Conservation (phyloP, 2,888 invertebrate genomes). For the Pterostichus niger region DNA sequence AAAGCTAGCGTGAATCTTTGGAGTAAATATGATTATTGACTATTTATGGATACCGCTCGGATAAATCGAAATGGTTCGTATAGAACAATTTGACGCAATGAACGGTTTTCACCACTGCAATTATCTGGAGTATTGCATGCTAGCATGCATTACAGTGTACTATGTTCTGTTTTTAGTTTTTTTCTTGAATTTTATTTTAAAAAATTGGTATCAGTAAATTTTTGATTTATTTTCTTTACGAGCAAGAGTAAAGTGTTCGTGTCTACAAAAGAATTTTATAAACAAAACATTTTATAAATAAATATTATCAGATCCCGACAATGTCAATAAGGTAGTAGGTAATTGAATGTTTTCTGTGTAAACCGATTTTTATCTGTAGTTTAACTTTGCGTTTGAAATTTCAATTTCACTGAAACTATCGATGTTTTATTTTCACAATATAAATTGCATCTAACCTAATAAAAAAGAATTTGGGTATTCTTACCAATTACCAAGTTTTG, state of each 20-base stretch:
- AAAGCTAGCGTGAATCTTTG: not conserved
- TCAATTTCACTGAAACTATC: no score
- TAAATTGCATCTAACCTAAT: no score
- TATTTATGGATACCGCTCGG: not conserved
- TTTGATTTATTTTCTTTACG: no score
- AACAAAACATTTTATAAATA: not conserved
- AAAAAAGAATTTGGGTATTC: no score
- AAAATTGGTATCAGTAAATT: no score
- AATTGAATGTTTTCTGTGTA: no score
- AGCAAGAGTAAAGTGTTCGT: not conserved
- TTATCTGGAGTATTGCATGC: conserved; percentile 4
- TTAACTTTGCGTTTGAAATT: no score
- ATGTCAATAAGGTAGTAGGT: no score
- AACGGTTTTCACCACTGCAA: not conserved
- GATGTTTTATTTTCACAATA: no score
- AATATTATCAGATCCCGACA: not conserved
- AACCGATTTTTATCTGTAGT: no score
- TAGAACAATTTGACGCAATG: conserved; percentile 6
- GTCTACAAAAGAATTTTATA: not conserved
- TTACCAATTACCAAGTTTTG: no score
- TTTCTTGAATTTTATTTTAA: not conserved
- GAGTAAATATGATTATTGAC: not conserved
- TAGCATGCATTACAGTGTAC: not conserved
- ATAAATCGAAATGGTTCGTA: not conserved
- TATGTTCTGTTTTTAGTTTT: not conserved